These are phyloP conservation scores for Chiloscyllium plagiosum DNA, from an alignment of 2,113 vertebrate species.

Conservation along the genomic window DNA sequence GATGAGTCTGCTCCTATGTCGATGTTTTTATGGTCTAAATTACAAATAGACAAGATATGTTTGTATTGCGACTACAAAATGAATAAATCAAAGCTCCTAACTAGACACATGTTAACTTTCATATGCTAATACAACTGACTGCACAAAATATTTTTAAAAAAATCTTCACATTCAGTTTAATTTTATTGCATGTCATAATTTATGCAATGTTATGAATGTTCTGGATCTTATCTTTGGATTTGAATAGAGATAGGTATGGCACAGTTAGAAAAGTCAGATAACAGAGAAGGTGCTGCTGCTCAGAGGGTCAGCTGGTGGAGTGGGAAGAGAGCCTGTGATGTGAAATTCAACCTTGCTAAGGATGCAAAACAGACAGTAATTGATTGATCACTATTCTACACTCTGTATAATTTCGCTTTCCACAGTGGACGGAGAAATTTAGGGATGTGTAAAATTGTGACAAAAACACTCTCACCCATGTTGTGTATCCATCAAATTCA, in stretches of 20 bases:
- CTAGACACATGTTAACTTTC: not conserved
- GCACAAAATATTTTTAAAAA: not conserved
- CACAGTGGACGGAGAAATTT: not conserved
- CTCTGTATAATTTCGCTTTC: not conserved
- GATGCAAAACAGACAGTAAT: not conserved
- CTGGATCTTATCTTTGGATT: not conserved
- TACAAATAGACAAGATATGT: not conserved
- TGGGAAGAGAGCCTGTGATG: too few relatives aligned
- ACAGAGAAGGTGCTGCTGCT: too few relatives aligned
- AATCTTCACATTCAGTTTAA: not conserved
- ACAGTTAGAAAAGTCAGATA: not conserved
- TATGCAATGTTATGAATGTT: not conserved
- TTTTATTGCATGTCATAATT: not conserved
- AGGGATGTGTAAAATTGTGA: not conserved
- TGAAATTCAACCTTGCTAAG: not conserved
- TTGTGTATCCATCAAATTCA: not conserved
- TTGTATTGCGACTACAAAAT: not conserved
- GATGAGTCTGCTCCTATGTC: too few relatives aligned
- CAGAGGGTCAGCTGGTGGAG: too few relatives aligned
- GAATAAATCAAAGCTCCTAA: not conserved
- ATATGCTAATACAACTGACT: not conserved
- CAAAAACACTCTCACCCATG: not conserved
- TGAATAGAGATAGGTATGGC: not conserved
- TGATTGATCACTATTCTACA: not conserved
- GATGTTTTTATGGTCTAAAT: not conserved